Base-by-base conservation (phyloP, 92 coral and sea anemone genomes). In the Phenganax subtilis region DNA sequence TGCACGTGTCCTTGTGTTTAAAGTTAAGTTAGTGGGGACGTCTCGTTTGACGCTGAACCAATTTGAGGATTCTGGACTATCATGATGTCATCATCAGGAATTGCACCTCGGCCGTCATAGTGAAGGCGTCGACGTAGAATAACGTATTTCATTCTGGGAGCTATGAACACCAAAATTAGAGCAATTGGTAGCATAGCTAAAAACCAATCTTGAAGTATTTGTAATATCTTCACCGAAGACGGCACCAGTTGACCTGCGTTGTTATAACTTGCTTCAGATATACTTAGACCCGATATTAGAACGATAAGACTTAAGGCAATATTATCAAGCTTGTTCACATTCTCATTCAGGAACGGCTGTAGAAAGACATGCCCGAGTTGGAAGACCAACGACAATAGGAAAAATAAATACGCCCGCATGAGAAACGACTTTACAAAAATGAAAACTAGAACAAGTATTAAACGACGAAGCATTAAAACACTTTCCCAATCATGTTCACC, bases 381-480 rank as follows among this genome's bases (percentile, higher is more conserved):
- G 54, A 78, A 29, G 70, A 16, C 0, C 3, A 78, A 1, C 15
- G 72, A 78, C 5, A 25, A 28, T 0, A 78, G 0, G 10, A 61
- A 62, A 47, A 78, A 27, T 47, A 78, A 53, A 52, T 61, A 61
- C 6, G 82, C 29, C 14, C 82, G 82, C 9, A 61, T 15, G 14
- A 78, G 72, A 47, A 61, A 37, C 53, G 82, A 78, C 8, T 61
- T 17, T 8, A 27, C 72, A 55, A 78, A 78, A n/a, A 78, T 62
- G 60, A 51, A 61, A 3, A 52, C 82, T n/a, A 64, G 15, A 17
- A 78, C 82, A 0, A 78, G 56, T 0, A 51, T n/a, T 57, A 78
- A 52, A 78, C 82, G 82, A 10, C 82, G 82, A 7, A 78, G 15
- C 53, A 78, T 61, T 54, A 78, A 51, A 28, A 78, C 69, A 59